phyloP scores from a whole-genome alignment of 2,888 invertebrate genomes.

The Nemapogon koenigi region DNA sequence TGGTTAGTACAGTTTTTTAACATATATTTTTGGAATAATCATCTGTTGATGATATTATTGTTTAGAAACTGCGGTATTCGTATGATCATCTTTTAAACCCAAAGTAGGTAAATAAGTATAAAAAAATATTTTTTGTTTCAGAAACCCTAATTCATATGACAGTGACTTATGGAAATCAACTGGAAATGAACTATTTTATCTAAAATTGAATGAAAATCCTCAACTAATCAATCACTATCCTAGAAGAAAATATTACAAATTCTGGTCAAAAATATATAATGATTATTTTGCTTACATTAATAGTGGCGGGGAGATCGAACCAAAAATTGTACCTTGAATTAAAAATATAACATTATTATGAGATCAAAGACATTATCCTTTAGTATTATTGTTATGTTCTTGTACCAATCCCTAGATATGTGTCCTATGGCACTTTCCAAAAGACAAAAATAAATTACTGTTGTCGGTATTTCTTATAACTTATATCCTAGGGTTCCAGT shows the following conservation, averaged over 20 bases:
- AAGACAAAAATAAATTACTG: too few species aligned
- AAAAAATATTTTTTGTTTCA: conserved; percentile 11
- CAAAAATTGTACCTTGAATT: conserved; percentile 5
- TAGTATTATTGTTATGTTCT: too few species aligned
- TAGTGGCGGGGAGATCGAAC: conserved; percentile 16
- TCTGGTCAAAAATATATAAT: conserved; percentile 22
- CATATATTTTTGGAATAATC: too few species aligned
- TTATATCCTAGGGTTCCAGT: too few species aligned
- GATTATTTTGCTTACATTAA: conserved; percentile 19
- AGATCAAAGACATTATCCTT: background rate
- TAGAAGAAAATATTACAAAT: conserved; percentile 16
- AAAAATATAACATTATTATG: background rate
- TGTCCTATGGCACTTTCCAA: too few species aligned
- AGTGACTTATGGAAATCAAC: conserved; percentile 11
- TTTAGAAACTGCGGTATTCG: too few species aligned
- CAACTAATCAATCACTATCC: conserved; percentile 7
- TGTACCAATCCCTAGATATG: too few species aligned
- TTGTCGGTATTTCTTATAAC: too few species aligned
- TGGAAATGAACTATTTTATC: conserved; percentile 15
- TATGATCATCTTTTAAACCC: too few species aligned
- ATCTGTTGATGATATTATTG: too few species aligned
- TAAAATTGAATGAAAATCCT: conserved; percentile 21
- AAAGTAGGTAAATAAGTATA: too few species aligned
- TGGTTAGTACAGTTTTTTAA: too few species aligned
- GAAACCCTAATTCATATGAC: conserved; percentile 20